Base-by-base conservation (phyloP, 2,113 vertebrate species). In the Phrynosoma blainvillii region DNA sequence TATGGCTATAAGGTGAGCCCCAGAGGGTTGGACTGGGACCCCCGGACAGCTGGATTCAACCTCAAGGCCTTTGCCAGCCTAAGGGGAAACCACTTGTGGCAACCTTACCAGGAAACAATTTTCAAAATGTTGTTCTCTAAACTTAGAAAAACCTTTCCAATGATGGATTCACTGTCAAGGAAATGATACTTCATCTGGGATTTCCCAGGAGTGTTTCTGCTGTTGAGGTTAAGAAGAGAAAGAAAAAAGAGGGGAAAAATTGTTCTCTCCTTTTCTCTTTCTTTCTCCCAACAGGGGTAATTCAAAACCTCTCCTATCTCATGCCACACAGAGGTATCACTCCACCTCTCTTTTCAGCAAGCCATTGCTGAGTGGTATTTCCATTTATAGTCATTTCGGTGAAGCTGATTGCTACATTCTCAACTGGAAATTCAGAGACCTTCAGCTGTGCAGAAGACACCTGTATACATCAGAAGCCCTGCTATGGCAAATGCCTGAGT, bases 351-450 rank as follows among this genome's bases (percentile, higher is more conserved):
- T 79, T 32, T 27, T 89, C 42, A 42, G 56, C 68, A 56, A 73
- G 25, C 54, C 52, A 42, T 79, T 73, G 23, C 21, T 9, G 25
- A 86, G 62, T 25, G 25, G 16, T 79, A 79, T 86, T 11, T 40
- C 66, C 71, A 74, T 82, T 81, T 81, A 74, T 16, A 65, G 32
- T 11, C 68, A 47, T 74, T 74, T 74, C 14, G 12, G 71, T 21
- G 14, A 66, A 36, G 85, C 70, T 70, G 75, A 9, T 59, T 85
- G n/a, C 9, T 0, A 71, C 76, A 0, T 0, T 14, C 84, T 70
- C 80, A 0, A 0, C 62, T 85, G 18, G 1, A 87, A 10, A 73
- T 10, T 54, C 0, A 84, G 89, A 92, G 91, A 89, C 83, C 90
- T 92, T 90, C n/a, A 36, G 42, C 76, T 79, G 77, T 36, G 56